Evolutionary conservation across 2,888 invertebrate genomes (phyloP), one percentile per base, ranked within the genome.

Genomic region (Subacronicta megacephala): DNA sequence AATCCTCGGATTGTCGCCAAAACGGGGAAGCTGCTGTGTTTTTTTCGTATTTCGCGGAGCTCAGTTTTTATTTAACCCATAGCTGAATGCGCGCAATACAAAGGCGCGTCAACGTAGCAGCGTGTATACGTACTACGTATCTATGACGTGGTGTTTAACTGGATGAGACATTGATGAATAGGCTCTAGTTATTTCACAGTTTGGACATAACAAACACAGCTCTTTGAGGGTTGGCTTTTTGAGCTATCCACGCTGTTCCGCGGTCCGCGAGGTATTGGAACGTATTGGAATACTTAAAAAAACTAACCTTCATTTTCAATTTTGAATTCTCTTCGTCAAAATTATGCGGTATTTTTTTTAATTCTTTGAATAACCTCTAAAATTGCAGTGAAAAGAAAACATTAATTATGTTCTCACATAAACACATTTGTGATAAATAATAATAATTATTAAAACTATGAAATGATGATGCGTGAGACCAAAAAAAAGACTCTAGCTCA

Each of bases 1-100:
- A 65, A 63, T 69, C 74, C 63, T 65, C 71, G 74, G 60, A 71
- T 77, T 69, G 63, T 73, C 62, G 64, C 63, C 72, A 53, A 75
- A 79, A 78, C 69, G 66, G 65, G 54, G 54, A 62, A 63, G 62
- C 71, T 72, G 68, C 49, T 66, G 68, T 77, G 75, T 80, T 67
- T 84, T 84, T 84, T 81, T 80, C 78, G 80, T 80, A 78, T 86
- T 82, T 80, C 59, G 73, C 74, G 66, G 72, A 75, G 79, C 79
- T 62, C 75, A 72, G 85, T 87, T 89, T 89, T 90, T 90, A 89
- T 89, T 87, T 87, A 86, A 83, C 83, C 80, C 81, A 80, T 82
- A 78, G 86, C 86, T 85, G 85, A 87, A 88, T 88, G 80, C 84
- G 80, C 82, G 78, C 78, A 78, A 84, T 82, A 89, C 88, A 89